Evolutionary conservation across 2,113 vertebrate species (phyloP), one percentile per base, ranked within the genome.

Genomic region (Ursus arctos): DNA sequence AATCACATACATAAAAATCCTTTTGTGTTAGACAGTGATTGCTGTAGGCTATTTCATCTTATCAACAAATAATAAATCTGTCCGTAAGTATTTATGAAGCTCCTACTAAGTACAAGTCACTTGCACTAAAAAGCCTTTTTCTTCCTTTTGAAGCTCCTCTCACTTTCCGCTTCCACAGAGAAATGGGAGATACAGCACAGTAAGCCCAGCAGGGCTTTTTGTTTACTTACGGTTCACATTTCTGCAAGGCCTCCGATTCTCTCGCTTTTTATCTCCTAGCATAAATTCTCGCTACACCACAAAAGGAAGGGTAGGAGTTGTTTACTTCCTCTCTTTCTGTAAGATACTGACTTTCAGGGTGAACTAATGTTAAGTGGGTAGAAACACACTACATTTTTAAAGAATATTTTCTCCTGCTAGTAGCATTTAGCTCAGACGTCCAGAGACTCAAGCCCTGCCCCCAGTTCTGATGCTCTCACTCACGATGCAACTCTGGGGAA

Each of bases 241-340:
- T 94, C 84, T 88, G 36, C 47, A 97, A 93, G 71, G 92, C 59
- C 72, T 96, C 33, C 84, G 7, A 49, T 43, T 63, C 8, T 92
- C 33, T 81, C 87, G 33, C 40, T 91, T 77, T 69, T 67, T 76
- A 83, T 33, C 69, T 94, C 51, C 22, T 83, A n/a, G 67, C 57
- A 74, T 18, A 95, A 88, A 97, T 91, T 94, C 81, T 76, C 88
- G 43, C 51, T 93, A 71, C 92, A 91, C 76, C 91, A 81, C 24
- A 94, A 33, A 87, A 96, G 28, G 47, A 95, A 95, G 51, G 36
- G 4, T 53, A 63, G 40, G 72, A 69, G 2, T 53, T 93, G 8
- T 61, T 88, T 74, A n/a, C 88, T 43, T 88, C n/a, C 40, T 82
- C 81, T 69, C 47, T 86, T 55, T n/a, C 4, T 81, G 94, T 89